Base-by-base conservation (phyloP, 2,797 vertebrate species). In the Sebastolobus altivelis region DNA sequence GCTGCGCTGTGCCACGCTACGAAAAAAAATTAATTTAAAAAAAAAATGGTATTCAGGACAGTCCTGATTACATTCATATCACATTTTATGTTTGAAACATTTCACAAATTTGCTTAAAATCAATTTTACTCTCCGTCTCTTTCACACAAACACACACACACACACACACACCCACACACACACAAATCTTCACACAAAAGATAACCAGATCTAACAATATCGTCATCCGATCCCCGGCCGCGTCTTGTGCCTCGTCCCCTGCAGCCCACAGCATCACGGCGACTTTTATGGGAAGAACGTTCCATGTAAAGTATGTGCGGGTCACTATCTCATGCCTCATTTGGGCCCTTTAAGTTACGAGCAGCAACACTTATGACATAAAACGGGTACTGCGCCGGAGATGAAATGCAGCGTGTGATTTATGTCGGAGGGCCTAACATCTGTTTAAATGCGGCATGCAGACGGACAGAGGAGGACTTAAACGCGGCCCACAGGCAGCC, bases 351-450 rank as follows among this genome's bases (percentile, higher is more conserved):
- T 78, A 91, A 91, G 87, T 91, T 89, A 90, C 43, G 88, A 92
- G 90, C 84, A 85, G 84, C 82, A 92, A 90, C 86, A 88, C 90
- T 92, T 92, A 86, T 79, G 85, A 91, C 90, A 93, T 93, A 86
- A 95, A 95, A 91, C 63, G 87, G 88, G 88, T 86, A 82, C 74
- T 77, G 87, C 80, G 81, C 66, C 58, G 58, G 58, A 83, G 89
- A 91, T 91, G 89, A 95, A 95, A 90, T 92, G 90, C 91, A 71
- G 77, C 61, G 20, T 90, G 88, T 91, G 91, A 95, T 95, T 94
- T 93, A 94, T 84, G 87, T 89, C 33, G 7, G 56, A 76, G 76
- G 84, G 74, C 70, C 89, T 85, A 89, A 94, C 94, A 94, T 95
- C 93, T 95, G 95, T 93, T 95, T 89, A 93, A 94, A 94, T 89